Base-by-base conservation (phyloP, 2,888 invertebrate species). In the Parasteatoda lunata region DNA sequence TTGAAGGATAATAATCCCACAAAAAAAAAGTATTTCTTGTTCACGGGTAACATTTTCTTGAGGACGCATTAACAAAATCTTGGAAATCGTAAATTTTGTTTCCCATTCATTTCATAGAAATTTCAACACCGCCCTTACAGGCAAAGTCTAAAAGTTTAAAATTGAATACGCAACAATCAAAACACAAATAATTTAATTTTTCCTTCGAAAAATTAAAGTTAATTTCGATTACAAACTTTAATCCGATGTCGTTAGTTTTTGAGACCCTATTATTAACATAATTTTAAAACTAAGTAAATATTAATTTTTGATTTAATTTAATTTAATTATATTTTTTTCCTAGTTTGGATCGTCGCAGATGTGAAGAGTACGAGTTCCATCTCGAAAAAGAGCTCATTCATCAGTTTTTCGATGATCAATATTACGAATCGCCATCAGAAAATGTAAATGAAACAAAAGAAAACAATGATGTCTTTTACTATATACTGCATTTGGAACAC, bases 321-420 rank as follows among this genome's bases (percentile, higher is more conserved):
- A 30, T 45, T 9, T 47, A 0, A n/a, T n/a, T n/a, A n/a, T n/a
- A n/a, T 5, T 8, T 66, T 66, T 68, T 47, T 59, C 54, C 7
- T 76, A 86, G 85, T 8, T 71, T 71, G 45, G 30, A 80, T 13
- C 76, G 80, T 1, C 80, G 71, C 13, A 65, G 81, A 13, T 89
- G 89, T 52, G 79, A 84, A 48, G 85, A 88, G 48, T 89, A 89
- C 64, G 85, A 82, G 7, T 68, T 88, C 4, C 88, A 89, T 52
- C 11, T n/a, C n/a, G 59, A 49, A 13, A 59, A 77, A 49, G 72
- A 76, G 1, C 59, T 64, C 6, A 9, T 80, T 9, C 83, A 85
- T 84, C 89, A 89, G 64, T 88, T 76, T 15, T 89, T 89, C 51
- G 89, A 89, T 45, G 83, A 89, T 8, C 69, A 79, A 49, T 68